Evolutionary conservation across 1,140 invertebrate genomes (phyloP).

Genomic region (Adelges cooleyi): DNA sequence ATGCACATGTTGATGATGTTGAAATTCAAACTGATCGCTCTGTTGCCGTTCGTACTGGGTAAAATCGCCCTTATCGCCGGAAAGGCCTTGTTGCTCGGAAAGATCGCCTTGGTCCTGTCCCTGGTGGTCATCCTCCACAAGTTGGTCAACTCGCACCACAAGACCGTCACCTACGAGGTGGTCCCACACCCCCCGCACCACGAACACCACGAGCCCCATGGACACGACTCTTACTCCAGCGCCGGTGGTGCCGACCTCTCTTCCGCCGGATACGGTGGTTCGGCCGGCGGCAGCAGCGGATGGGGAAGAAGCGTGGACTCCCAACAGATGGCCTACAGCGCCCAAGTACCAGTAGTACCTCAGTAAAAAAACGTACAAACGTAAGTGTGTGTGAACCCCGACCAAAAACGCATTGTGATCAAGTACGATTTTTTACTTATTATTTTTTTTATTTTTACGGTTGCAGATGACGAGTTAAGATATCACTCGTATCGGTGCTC

Average conservation of each 20-base stretch:
- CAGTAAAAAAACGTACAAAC: neutral
- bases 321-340: conserved; percentile 61
- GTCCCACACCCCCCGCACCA: conserved; percentile 69
- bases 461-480: neutral
- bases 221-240: conserved; percentile 40
- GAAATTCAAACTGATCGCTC: conserved; percentile 62
- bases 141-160: conserved; percentile 51
- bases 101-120: conserved; percentile 67
- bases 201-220: conserved; percentile 53
- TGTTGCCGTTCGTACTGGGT: conserved; percentile 61
- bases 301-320: conserved; percentile 56
- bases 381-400: neutral
- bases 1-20: conserved; percentile 60
- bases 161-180: conserved; percentile 73
- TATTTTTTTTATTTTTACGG: neutral
- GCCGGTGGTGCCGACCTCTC: conserved; percentile 34
- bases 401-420: neutral
- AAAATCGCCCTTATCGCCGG: conserved; percentile 71
- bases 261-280: conserved; percentile 28
- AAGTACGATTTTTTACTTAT: neutral
- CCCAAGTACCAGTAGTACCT: conserved; percentile 44
- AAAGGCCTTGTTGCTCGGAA: conserved; percentile 69
- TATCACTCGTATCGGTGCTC: neutral
- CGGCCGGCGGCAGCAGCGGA: conserved; percentile 41
- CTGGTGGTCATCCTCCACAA: conserved; percentile 73